These are phyloP conservation scores for Listrodromus nycthemerus DNA, from an alignment of 2,888 invertebrate species.

Conservation along the genomic window DNA sequence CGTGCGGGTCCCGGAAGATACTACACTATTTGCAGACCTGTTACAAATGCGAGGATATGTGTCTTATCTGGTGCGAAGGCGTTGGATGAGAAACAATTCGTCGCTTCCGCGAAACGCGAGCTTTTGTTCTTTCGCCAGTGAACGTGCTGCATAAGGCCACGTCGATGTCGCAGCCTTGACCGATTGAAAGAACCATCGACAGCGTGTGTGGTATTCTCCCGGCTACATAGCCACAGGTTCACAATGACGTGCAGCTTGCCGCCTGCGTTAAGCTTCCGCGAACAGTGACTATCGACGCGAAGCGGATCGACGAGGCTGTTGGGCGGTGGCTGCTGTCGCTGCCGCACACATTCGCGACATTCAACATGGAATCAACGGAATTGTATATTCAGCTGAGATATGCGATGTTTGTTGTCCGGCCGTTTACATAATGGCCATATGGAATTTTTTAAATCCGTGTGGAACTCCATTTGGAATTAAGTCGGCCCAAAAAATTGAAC, in stretches of 20 bases:
- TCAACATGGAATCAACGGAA: neutral
- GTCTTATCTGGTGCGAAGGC: conserved; percentile 8
- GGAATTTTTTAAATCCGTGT: too few species aligned
- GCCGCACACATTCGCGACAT: conserved; percentile 8
- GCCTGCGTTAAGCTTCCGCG: conserved; percentile 51
- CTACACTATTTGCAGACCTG: neutral
- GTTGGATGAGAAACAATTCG: conserved; percentile 24
- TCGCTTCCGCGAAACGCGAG: neutral
- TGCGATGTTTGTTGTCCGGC: neutral
- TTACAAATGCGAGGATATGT: neutral
- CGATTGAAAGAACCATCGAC: conserved; percentile 58
- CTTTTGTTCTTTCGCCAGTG: conserved; percentile 22
- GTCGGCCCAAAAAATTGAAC: too few species aligned
- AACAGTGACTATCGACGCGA: conserved; percentile 37
- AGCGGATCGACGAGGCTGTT: conserved; percentile 31
- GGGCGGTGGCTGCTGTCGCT: neutral
- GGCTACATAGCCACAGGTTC: conserved; percentile 27
- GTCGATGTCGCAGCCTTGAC: conserved; percentile 66
- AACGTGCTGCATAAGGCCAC: conserved; percentile 29
- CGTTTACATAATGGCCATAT: neutral
- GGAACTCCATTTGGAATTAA: too few species aligned
- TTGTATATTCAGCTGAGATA: neutral
- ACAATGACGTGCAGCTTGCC: conserved; percentile 37
- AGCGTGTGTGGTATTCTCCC: conserved; percentile 2
- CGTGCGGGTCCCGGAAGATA: neutral